phyloP scores from a whole-genome alignment of 2,888 invertebrate species.

The Urechis unicinctus region DNA sequence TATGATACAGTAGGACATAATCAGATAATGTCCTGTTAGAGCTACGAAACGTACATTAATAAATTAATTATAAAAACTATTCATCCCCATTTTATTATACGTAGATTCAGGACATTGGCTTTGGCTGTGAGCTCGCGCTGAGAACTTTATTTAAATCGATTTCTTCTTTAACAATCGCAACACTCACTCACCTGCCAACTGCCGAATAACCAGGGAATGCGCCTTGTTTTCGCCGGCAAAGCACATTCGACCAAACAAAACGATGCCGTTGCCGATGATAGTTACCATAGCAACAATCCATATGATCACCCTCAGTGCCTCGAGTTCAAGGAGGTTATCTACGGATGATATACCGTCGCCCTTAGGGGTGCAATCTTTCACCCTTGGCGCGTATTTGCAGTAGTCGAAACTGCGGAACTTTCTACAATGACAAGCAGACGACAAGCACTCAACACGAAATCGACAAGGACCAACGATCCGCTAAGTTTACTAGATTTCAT shows the following conservation, averaged over 20 bases:
- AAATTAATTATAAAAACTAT: too few species aligned
- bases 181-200: constrained; percentile 60
- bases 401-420: not conserved
- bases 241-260: constrained; percentile 12
- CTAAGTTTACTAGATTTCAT: too few species aligned
- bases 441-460: too few species aligned
- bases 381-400: constrained; percentile 10
- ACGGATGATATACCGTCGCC: constrained; percentile 19
- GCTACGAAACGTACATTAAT: too few species aligned
- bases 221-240: constrained; percentile 59
- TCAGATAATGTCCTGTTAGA: too few species aligned
- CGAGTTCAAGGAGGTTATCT: constrained; percentile 15
- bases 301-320: constrained; percentile 11
- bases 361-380: constrained; percentile 14
- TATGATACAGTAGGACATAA: too few species aligned
- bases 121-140: too few species aligned
- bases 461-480: too few species aligned
- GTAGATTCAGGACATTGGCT: too few species aligned
- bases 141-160: too few species aligned
- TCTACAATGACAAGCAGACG: not conserved
- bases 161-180: too few species aligned
- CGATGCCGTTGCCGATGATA: constrained; percentile 14
- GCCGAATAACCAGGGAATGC: constrained; percentile 61
- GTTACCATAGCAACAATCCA: constrained; percentile 21
- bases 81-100: too few species aligned